Evolutionary conservation across 2,113 vertebrate species (phyloP).

Genomic region (Macroglossus sobrinus): DNA sequence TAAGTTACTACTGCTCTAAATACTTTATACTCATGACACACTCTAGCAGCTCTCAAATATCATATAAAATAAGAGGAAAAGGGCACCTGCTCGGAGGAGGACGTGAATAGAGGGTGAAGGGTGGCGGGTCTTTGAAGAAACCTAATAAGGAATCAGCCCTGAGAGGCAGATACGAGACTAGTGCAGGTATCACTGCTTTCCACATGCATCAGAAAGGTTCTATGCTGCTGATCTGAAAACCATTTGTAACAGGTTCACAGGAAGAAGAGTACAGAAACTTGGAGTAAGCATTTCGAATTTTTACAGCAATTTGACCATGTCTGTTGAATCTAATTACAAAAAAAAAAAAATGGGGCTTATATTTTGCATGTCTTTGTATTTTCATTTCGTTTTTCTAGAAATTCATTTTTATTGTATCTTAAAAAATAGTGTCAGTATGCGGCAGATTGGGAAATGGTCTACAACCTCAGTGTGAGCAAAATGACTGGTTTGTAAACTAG

Average conservation of each 20-base stretch:
- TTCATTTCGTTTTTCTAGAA: neutral
- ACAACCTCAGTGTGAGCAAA: rapidly evolving
- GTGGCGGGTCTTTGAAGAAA: neutral
- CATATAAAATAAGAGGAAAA: slow-evolving; percentile 27
- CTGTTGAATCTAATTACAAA: neutral
- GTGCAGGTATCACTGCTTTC: rapidly evolving
- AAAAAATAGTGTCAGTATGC: neutral
- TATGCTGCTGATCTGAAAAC: neutral
- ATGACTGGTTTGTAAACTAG: neutral
- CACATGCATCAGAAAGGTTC: rapidly evolving
- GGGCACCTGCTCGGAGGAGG: neutral
- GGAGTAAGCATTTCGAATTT: neutral
- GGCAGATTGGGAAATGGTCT: neutral
- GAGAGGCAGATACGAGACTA: rapidly evolving
- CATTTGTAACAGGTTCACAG: rapidly evolving
- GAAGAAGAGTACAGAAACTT: neutral
- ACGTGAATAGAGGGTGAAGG: too few relatives aligned
- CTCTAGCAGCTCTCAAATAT: neutral
- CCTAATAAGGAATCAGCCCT: neutral
- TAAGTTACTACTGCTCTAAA: slow-evolving; percentile 64
- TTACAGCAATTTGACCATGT: neutral
- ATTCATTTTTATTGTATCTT: neutral
- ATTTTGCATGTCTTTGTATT: neutral
- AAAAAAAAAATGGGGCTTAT: neutral
- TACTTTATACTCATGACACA: slow-evolving; percentile 20